Base-by-base conservation (phyloP, 2,113 vertebrate species). In the Acrocephalus kingi region DNA sequence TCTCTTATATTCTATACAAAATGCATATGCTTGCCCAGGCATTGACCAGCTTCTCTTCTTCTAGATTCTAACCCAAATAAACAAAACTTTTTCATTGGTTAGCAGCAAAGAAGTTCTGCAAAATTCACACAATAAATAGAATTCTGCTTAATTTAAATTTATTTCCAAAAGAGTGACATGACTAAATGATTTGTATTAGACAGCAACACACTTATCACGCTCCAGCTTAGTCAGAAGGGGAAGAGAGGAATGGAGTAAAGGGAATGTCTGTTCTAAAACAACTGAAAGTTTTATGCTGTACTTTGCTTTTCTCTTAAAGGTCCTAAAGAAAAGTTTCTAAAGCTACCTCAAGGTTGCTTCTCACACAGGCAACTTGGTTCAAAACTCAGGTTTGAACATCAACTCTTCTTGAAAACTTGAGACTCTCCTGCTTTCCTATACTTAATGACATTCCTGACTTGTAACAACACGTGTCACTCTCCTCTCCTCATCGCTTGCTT, bases 401-500 rank as follows among this genome's bases (percentile, higher is more conserved):
- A 71, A 46, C 93, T 69, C 86, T 10, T 87, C 87, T 54, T 48
- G 55, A 89, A 74, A 92, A 52, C 92, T 56, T 55, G 55, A 82
- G 33, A 22, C 58, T 89, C 24, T 25, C 22, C 48, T 27, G 30
- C 54, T 84, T 66, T 68, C 82, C 31, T 49, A 89, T 18, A n/a
- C 21, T 49, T 69, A 77, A 74, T 9, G 24, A 87, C 68, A 84
- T 67, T 93, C 78, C 37, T 71, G 45, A 49, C 33, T 69, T 52
- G 21, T 31, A 84, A 95, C 31, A 43, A 54, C 80, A 84, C 6
- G 0, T 24, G n/a, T 52, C 28, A 35, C 37, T 54, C 20, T 55
- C 15, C 37, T 68, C 83, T 72, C 37, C 89, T 98, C 97, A 97
- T 75, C 94, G 94, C 84, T 94, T 97, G 96, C 66, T 88, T 19